Evolutionary conservation across 2,888 invertebrate species (phyloP), one percentile per base, ranked within the genome.

Genomic region (Aphidoletes aphidimyza): DNA sequence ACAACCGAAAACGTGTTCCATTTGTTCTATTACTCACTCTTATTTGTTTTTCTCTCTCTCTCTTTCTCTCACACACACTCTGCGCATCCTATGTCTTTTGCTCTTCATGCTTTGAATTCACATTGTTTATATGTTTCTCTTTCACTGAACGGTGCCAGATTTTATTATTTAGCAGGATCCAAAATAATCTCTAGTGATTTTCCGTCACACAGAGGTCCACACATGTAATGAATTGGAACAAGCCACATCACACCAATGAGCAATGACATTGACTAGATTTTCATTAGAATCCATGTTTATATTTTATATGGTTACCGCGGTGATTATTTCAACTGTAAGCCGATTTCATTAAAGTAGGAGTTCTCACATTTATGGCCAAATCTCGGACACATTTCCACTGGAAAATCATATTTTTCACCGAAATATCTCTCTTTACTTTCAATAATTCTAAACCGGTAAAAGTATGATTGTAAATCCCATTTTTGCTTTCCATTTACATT

Each of bases 281-380:
- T 30, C 69, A 69, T 69, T 69, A 30, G n/a, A 30, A 69, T 14
- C 1, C 69, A 5, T 69, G 26, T 69, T 34, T 30, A 69, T 69
- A 69, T 69, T 69, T 69, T 19, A 69, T 69, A 69, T n/a, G 69
- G 30, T 69, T 69, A 42, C 42, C n/a, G 54, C 22, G 54, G 54
- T 54, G 0, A 2, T 11, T 54, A 22, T 54, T 54, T 54, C 9
- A n/a, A n/a, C n/a, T n/a, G n/a, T 22, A 22, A 22, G 54, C 14
- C 3, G 54, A n/a, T 22, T 54, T 2, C 9, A 54, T 22, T 47
- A 19, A 5, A 54, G n/a, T 19, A 47, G n/a, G n/a, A n/a, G n/a
- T n/a, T n/a, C n/a, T n/a, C n/a, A n/a, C n/a, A n/a, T n/a, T n/a
- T n/a, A n/a, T n/a, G n/a, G n/a, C n/a, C n/a, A n/a, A n/a, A n/a